phyloP scores from a whole-genome alignment of 2,113 vertebrate genomes.

The Eolophus roseicapilla region DNA sequence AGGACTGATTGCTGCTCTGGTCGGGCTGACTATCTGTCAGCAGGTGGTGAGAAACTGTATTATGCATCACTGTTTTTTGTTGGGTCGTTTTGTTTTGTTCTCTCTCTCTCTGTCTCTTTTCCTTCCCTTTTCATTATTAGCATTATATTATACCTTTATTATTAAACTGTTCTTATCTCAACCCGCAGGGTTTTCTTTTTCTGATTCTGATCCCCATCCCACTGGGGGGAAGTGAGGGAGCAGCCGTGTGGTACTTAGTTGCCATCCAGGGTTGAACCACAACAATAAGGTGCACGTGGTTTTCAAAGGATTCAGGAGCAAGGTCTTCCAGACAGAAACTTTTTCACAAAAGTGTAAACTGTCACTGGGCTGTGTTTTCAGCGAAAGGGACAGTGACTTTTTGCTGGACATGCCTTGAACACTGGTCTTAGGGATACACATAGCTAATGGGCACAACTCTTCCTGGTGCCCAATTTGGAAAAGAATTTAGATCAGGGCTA shows the following conservation, averaged over 20 bases:
- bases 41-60: not conserved
- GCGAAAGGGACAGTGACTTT: not conserved
- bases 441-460: accelerated
- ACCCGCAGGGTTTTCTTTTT: not conserved
- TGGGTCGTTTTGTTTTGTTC: not conserved
- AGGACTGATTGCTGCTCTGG: not conserved
- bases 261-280: not conserved
- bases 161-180: not conserved
- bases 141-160: not conserved
- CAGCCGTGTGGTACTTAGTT: not conserved
- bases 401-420: not conserved
- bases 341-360: not conserved
- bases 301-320: not conserved
- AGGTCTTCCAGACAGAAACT: not conserved
- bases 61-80: not conserved
- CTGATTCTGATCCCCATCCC: not conserved
- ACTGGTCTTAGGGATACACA: not conserved
- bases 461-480: not conserved
- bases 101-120: not conserved
- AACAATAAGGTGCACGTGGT: not conserved
- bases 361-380: not conserved
- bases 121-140: not conserved
- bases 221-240: not conserved
- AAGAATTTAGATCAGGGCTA: not conserved
- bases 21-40: not conserved